Base-by-base conservation (phyloP, 2,888 invertebrate genomes). In the Miltochrista miniata region DNA sequence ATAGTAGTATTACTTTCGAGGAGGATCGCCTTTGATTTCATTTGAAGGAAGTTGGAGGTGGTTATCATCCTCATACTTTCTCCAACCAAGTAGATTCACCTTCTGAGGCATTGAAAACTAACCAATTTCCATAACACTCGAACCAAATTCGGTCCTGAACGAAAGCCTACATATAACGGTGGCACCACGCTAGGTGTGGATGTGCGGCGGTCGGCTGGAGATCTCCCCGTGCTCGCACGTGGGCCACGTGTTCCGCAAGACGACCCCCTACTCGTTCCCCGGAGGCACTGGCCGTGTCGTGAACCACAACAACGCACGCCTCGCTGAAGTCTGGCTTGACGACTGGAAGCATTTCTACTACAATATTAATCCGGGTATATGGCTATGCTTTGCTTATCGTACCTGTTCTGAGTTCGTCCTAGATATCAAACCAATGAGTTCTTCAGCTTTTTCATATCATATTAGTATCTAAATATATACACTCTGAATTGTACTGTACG, bases 241-340 rank as follows among this genome's bases (percentile, higher is more conserved):
- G 75, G 98, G 98, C 71, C 98, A 98, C 93, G 98, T 98, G 82
- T 98, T 98, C 94, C 96, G 98, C 88, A 98, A 98, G 93, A 96
- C 97, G 72, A 98, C 99, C 70, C 99, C 99, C 49, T 99, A 99
- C 92, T 97, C 98, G 74, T 98, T 99, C 94, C 99, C 99, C 51
- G 99, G 98, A 74, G 99, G 98, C 81, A 98, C 98, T 74, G 96
- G 96, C 91, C 96, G 96, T 81, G 98, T 99, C 83, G 99, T 99
- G 91, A 98, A 99, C 93, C 98, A 98, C 93, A 99, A 99, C 95
- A 98, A 98, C 93, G 98, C 98, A 85, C 95, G 99, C 74, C 96
- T 99, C 79, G 99, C 98, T 67, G 98, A 98, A 90, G 99, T 99
- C 76, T 99, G 99, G 99, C 95, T 99, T 92, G 99, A 99, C 93